Evolutionary conservation across 2,888 invertebrate species (phyloP).

Genomic region (Drosophila demipolita): DNA sequence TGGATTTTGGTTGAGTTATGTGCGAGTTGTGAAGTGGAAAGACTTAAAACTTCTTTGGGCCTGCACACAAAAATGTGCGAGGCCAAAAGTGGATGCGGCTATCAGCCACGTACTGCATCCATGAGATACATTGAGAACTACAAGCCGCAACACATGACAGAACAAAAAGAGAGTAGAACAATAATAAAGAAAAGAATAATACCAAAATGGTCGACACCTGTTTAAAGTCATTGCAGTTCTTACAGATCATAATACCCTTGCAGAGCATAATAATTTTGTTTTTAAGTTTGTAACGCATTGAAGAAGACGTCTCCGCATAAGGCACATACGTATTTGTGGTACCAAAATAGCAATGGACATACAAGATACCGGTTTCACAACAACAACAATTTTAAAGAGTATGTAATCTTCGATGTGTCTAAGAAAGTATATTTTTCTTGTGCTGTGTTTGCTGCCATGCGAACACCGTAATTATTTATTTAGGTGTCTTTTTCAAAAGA

Average conservation of each 20-base stretch:
- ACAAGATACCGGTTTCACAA: too few species aligned
- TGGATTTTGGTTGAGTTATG: not conserved
- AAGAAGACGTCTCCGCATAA: not conserved
- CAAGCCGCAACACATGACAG: constrained; percentile 49
- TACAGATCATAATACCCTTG: constrained; percentile 2
- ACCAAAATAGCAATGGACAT: not conserved
- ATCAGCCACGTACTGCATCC: constrained; percentile 31
- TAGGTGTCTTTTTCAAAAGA: constrained; percentile 28
- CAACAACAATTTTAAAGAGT: not conserved
- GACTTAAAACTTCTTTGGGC: not conserved
- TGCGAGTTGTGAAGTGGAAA: not conserved
- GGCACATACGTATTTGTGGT: not conserved
- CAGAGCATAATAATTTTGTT: not conserved
- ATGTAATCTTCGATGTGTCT: not conserved
- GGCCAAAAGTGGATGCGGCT: not conserved
- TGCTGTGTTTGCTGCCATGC: constrained; percentile 35
- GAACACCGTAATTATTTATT: constrained; percentile 54
- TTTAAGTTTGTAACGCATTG: not conserved
- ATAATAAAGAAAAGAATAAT: constrained; percentile 11
- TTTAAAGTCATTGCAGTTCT: constrained; percentile 54
- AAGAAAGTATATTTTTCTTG: not conserved
- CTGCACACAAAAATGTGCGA: not conserved
- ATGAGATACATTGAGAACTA: constrained; percentile 32
- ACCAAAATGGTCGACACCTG: constrained; percentile 58
- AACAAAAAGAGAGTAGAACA: constrained; percentile 38